phyloP scores from a whole-genome alignment of 2,797 vertebrate genomes.

The Rhadinocentrus ornatus region DNA sequence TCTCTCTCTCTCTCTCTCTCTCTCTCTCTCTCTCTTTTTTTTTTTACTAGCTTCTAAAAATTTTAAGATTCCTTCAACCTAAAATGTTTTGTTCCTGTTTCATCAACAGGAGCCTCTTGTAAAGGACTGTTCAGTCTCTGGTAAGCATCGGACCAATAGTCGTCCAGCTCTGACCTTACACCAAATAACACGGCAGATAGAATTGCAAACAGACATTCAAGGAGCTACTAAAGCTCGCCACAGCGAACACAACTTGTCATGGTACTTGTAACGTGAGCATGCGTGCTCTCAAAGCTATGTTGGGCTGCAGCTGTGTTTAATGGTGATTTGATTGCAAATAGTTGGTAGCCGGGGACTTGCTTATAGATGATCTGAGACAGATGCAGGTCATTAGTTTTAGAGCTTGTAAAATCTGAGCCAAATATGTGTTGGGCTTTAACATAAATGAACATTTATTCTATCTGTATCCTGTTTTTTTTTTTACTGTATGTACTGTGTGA shows the following conservation, averaged over 20 bases:
- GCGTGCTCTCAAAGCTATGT: conserved; percentile 44
- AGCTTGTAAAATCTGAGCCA: conserved; percentile 1
- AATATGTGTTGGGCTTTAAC: not conserved
- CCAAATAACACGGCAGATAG: conserved; percentile 61
- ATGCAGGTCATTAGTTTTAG: conserved; percentile 16
- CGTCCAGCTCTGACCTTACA: conserved; percentile 51
- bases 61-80: not conserved
- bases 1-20: too few species aligned
- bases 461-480: not conserved
- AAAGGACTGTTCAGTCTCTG: conserved; percentile 11
- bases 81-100: not conserved
- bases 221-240: conserved; percentile 45
- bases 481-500: not conserved
- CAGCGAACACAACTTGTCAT: conserved; percentile 18
- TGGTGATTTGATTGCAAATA: conserved; percentile 7
- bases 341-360: conserved; percentile 1
- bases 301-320: conserved; percentile 7
- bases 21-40: too few species aligned
- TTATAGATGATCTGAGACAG: not conserved
- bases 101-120: not conserved
- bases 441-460: not conserved
- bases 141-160: conserved; percentile 8
- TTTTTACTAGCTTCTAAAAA: not conserved
- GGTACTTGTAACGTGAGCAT: conserved; percentile 66
- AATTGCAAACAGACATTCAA: conserved; percentile 66